Base-by-base conservation (phyloP, 2,888 invertebrate species). In the Eurytoma californica region DNA sequence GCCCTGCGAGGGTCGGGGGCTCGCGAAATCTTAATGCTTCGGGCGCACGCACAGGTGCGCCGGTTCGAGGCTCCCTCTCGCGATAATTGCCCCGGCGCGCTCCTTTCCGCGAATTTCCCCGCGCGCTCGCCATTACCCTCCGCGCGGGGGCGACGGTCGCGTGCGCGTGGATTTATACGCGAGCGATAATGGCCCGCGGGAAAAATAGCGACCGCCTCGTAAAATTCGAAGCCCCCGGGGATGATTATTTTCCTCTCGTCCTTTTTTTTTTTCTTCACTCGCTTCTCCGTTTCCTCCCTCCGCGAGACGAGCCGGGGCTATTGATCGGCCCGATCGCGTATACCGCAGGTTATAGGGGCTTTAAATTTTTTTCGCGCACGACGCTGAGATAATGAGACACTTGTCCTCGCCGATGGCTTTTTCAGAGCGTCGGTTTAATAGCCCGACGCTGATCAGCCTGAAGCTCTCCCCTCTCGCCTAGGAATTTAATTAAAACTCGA, bases 11-110 rank as follows among this genome's bases (percentile, higher is more conserved):
- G 30, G 30, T 30, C 30, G 30, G 30, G 3, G 30, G 30, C 30
- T 30, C 30, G 82, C 80, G 7, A 80, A 82, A 85, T 84, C 84
- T 84, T 83, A 84, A 84, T 83, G 82, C 66, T 82, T 79, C 80
- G 79, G 75, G 72, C 81, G 82, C 83, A 82, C 84, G 84, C 84
- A 83, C 82, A 79, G 77, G 79, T 77, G 74, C 49, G 58, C 55
- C 39, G 47, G 20, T 47, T 67, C 67, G 67, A 58, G 61, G 61
- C 51, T 30, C 28, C 70, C 77, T 79, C 70, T 82, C 80, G 81
- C 81, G 82, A 83, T 84, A 85, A 82, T 83, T 83, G 82, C 83
- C 77, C 73, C 77, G 49, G n/a, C 28, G 28, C 14, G 53, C 68
- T 65, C 49, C 65, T 18, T 20, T 28, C 58, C 60, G 67, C 75